Conservation (phyloP, 2,113 vertebrate species). For the Phocoena sinus region DNA sequence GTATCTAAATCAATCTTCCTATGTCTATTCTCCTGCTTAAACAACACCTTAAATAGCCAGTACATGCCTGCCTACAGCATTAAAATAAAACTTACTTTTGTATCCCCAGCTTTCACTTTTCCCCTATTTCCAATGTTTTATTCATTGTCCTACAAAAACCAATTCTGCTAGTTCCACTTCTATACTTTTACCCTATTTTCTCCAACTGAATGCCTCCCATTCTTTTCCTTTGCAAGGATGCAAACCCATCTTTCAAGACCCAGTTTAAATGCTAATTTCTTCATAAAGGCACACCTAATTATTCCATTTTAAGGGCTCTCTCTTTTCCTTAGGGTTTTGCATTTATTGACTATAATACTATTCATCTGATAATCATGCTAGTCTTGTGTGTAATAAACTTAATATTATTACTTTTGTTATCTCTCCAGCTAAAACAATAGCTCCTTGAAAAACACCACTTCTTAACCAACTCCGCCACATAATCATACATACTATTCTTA, state of each 20-base stretch:
- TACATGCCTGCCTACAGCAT: background rate
- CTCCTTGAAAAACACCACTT: background rate
- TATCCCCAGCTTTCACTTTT: background rate
- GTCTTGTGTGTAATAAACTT: background rate
- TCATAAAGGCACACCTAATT: background rate
- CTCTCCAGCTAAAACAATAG: background rate
- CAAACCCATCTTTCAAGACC: background rate
- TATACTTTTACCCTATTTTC: background rate
- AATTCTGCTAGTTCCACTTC: background rate
- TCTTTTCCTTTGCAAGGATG: constrained; percentile 1
- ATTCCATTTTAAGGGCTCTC: constrained; percentile 2
- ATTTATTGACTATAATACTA: background rate
- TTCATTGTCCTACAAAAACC: background rate
- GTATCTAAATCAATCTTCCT: background rate
- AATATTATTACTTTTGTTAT: background rate
- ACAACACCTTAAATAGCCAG: background rate
- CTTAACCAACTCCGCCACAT: background rate
- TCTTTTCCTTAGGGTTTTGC: background rate
- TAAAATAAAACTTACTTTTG: constrained; percentile 12
- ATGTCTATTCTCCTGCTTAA: background rate
- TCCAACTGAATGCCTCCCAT: background rate
- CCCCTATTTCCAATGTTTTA: background rate
- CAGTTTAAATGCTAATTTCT: constrained; percentile 8
- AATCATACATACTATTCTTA: background rate
- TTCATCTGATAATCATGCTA: background rate